Base-by-base conservation (phyloP, 2,113 vertebrate species). In the Megalops atlanticus region DNA sequence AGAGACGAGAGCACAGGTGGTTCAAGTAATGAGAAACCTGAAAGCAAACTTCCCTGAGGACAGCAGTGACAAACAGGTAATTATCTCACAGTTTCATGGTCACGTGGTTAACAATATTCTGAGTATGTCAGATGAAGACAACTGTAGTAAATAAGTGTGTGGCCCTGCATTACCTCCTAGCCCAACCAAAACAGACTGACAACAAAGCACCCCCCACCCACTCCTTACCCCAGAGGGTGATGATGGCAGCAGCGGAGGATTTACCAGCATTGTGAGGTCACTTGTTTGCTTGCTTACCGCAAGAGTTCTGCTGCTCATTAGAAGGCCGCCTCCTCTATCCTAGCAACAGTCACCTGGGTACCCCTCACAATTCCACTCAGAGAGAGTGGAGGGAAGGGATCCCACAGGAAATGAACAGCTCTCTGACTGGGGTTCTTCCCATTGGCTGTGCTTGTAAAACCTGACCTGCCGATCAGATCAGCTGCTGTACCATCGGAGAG, bases 51-150 rank as follows among this genome's bases (percentile, higher is more conserved):
- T 31, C 27, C 68, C 35, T 72, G 41, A 73, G 21, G 69, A 80
- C 68, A 80, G 73, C 69, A 80, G 45, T 41, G 52, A 27, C 39
- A 11, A 18, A 41, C 38, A 74, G 38, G 35, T 70, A 31, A 70
- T 73, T 41, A 72, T 80, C 41, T 80, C 70, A 80, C 12, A 52
- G 6, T 7, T 2, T 21, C 18, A 41, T 39, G 27, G 78, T 38
- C 78, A 38, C 54, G 69, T 58, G 41, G 39, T 24, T 11, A 40
- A 69, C 58, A 7, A 39, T 64, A n/a, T n/a, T 54, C 24, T 27
- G 54, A 58, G 40, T 69, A 27, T 69, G 24, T 16, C 40, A n/a
- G 31, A 78, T 40, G 76, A 68, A 21, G 27, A 5, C 6, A 40
- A 27, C 39, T 45, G 24, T 41, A 69, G 40, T 78, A 58, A 45